These are phyloP conservation scores for Cyanoramphus novaezelandiae DNA, from an alignment of 2,113 vertebrate genomes.

Conservation along the genomic window DNA sequence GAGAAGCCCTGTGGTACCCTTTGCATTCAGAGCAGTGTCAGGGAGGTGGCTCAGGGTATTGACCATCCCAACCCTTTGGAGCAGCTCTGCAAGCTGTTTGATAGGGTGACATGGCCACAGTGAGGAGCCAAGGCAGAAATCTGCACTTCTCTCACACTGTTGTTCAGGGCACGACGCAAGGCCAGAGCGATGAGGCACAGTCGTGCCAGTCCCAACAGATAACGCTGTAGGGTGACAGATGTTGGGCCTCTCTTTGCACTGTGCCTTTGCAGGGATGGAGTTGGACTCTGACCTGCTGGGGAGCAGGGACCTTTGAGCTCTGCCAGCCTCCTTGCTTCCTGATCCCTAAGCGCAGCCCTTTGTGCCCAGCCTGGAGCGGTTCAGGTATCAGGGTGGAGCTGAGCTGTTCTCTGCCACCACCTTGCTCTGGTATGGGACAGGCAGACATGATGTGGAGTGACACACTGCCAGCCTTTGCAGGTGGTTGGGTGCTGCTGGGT, in stretches of 20 bases:
- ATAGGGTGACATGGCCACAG: not conserved
- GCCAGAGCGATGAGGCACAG: rapidly evolving
- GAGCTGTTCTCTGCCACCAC: not conserved
- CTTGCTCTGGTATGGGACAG: not conserved
- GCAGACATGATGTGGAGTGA: not conserved
- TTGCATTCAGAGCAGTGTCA: not conserved
- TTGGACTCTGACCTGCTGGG: not conserved
- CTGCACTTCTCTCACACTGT: rapidly evolving
- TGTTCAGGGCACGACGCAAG: not conserved
- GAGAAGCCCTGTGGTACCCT: not conserved
- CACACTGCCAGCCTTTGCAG: not conserved
- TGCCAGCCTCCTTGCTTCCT: not conserved
- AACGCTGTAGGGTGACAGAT: not conserved
- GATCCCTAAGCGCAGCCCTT: not conserved
- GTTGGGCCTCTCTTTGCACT: not conserved
- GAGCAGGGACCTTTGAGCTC: constrained; percentile 23
- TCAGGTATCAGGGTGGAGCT: not conserved
- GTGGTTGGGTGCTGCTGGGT: not conserved
- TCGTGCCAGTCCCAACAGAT: rapidly evolving
- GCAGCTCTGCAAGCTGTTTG: not conserved
- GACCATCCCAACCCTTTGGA: not conserved
- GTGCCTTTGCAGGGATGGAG: not conserved
- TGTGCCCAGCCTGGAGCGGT: not conserved
- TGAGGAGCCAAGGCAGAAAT: not conserved
- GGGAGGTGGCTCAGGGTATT: not conserved